Evolutionary conservation across 2,888 invertebrate genomes (phyloP), one percentile per base, ranked within the genome.

Genomic region (Tenthredo amoena): DNA sequence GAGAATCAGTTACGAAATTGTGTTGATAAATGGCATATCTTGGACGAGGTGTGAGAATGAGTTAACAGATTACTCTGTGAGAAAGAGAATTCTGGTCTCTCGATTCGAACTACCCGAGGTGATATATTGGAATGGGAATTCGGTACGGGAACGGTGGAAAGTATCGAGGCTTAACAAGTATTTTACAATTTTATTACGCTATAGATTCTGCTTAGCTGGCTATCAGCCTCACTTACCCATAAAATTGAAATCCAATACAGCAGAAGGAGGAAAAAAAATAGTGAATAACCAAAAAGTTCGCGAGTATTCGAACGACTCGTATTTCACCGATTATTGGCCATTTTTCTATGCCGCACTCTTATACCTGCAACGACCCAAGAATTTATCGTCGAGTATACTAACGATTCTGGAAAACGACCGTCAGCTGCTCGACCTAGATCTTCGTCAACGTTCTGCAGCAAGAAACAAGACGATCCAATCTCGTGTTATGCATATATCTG

Each of bases 231-330:
- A 88, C 87, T 88, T 88, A 88, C 88, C 89, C 89, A 88, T 90
- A 89, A 90, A 90, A 90, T 90, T 90, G 89, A 89, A 90, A 90
- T 89, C 89, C 89, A 89, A 90, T 90, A 89, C 88, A 85, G 86
- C 43, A 82, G 72, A 10, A 74, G 76, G 84, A 87, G 58, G 87
- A 79, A 79, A 85, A 81, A 86, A 85, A 77, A 74, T 79, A 86
- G 37, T 83, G 85, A 86, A 84, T 85, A 87, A 87, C 86, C 86
- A 81, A 89, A 88, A 88, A 88, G 87, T 87, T 86, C 86, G 85
- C 86, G 87, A 83, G 86, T 81, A 86, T 74, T 43, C 84, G 85
- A 86, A 50, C 76, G 76, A 84, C 72, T 87, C 85, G 84, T 89
- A 89, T 88, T 89, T 89, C 86, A 88, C 85, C 84, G 88, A 88